Conservation (phyloP, 2,113 vertebrate genomes). For the Forbesichthys agassizii region DNA sequence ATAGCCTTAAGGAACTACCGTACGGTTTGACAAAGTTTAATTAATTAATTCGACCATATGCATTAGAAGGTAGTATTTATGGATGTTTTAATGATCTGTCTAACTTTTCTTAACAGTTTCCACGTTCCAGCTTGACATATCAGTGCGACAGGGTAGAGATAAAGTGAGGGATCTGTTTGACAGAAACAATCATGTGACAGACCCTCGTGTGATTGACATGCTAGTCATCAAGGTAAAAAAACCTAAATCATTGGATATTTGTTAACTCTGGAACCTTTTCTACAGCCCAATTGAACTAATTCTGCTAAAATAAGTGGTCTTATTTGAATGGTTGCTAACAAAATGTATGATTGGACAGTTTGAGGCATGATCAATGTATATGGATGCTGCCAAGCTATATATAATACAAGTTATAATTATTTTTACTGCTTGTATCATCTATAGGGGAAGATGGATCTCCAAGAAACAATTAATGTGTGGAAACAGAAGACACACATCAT, state of each 20-base stretch:
- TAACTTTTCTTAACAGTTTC: constrained; percentile 72
- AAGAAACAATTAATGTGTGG: constrained; percentile 93
- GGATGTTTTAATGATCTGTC: too few relatives aligned
- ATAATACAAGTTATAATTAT: not conserved
- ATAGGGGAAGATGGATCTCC: constrained; percentile 94
- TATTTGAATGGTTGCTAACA: too few relatives aligned
- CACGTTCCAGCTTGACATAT: constrained; percentile 87
- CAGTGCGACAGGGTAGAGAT: constrained; percentile 81
- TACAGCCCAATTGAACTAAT: not conserved
- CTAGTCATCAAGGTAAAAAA: constrained; percentile 92
- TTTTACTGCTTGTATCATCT: not conserved
- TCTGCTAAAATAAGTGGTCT: too few relatives aligned
- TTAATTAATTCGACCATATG: too few relatives aligned
- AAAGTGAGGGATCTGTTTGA: constrained; percentile 92
- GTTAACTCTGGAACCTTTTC: not conserved
- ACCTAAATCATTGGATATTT: not conserved
- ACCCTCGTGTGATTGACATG: constrained; percentile 90
- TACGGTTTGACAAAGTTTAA: too few relatives aligned
- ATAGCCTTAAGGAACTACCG: too few relatives aligned
- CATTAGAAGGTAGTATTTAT: too few relatives aligned
- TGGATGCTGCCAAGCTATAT: not conserved
- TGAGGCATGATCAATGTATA: not conserved
- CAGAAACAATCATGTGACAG: constrained; percentile 86
- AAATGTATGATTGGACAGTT: not conserved
- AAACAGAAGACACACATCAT: constrained; percentile 96